Percentiles rank a stretch among this genome's conserved stretches.
Evolutionary conservation across 2,113 vertebrate genomes (phyloP).

Genomic region (Zosterops pallidus): DNA sequence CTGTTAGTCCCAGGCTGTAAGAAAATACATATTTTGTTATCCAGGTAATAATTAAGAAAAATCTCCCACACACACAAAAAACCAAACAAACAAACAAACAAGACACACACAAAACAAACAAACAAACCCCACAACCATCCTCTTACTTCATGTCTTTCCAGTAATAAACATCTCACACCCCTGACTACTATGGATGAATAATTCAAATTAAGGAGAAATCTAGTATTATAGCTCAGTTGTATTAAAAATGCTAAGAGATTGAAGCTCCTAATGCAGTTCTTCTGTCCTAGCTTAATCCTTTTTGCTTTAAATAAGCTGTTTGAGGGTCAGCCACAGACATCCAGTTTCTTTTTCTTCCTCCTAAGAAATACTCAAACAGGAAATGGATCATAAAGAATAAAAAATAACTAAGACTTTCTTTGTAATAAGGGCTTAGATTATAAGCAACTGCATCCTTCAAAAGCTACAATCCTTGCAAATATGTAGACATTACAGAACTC

Average conservation of each 20-base stretch:
- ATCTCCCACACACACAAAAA: not conserved
- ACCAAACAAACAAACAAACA: not conserved
- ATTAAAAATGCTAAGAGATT: not conserved
- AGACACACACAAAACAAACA: too few species aligned
- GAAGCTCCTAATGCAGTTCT: not conserved
- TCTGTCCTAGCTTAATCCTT: not conserved
- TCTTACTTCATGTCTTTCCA: not conserved
- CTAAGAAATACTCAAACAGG: not conserved
- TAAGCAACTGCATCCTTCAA: not conserved
- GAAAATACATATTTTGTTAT: not conserved
- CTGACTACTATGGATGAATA: not conserved
- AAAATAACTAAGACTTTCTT: not conserved
- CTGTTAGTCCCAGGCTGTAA: not conserved
- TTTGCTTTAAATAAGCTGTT: not conserved
- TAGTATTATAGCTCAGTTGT: not conserved
- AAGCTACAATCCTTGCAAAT: not conserved
- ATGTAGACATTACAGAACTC: not conserved
- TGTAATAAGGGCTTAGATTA: not conserved
- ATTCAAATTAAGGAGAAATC: not conserved
- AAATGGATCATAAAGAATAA: not conserved
- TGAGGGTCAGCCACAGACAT: not conserved
- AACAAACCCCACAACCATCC: not conserved
- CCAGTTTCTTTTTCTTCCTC: not conserved
- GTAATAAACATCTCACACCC: not conserved
- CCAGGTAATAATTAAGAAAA: not conserved